Conservation (phyloP, 2,113 vertebrate species). For the Bubo scandiacus region DNA sequence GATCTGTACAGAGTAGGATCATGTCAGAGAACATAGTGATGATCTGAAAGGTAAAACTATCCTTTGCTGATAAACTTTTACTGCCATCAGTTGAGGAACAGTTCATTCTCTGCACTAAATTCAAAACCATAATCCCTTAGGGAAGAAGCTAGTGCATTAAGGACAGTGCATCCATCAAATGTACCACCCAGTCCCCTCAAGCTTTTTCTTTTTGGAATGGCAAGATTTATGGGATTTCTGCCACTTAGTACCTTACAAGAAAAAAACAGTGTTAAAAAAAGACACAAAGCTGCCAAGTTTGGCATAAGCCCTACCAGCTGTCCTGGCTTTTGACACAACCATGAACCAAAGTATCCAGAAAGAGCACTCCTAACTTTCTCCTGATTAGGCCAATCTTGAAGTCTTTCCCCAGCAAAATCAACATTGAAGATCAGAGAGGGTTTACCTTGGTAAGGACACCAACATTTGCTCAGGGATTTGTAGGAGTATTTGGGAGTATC, state of each 20-base stretch:
- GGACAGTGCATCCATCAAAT: conserved; percentile 23
- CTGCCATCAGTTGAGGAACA: conserved; percentile 26
- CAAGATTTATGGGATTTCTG: conserved; percentile 35
- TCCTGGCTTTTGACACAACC: not conserved
- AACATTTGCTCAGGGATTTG: not conserved
- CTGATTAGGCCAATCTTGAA: not conserved
- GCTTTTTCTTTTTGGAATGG: conserved; percentile 54
- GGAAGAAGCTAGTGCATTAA: conserved; percentile 35
- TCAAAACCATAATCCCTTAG: conserved; percentile 33
- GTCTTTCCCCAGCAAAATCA: not conserved
- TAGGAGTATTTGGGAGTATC: not conserved
- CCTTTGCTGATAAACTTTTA: conserved; percentile 43
- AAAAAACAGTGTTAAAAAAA: conserved; percentile 7
- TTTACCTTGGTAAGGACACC: not conserved
- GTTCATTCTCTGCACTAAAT: conserved; percentile 24
- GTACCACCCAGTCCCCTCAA: conserved; percentile 18
- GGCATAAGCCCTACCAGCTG: not conserved
- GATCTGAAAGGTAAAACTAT: not conserved
- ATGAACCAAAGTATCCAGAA: not conserved
- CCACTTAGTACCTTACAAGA: conserved; percentile 53
- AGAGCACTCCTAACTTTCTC: not conserved
- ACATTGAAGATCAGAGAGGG: not conserved
- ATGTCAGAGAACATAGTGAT: not conserved
- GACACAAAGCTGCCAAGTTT: not conserved
- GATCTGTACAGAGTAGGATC: not conserved